These are phyloP conservation scores for Suricata suricatta DNA, from an alignment of 2,113 vertebrate species.

Conservation along the genomic window DNA sequence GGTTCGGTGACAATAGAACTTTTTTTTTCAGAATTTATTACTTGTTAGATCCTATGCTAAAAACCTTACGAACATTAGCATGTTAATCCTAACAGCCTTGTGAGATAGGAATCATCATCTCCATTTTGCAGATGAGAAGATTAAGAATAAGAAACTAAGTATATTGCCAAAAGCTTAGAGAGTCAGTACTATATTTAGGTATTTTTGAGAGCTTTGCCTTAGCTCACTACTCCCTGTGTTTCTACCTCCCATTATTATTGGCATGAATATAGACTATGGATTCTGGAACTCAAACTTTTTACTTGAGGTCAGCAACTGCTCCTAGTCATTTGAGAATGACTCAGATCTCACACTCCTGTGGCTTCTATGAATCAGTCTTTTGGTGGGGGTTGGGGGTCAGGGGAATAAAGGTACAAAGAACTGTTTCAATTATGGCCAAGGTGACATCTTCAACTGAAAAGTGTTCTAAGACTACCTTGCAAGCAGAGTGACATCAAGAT, in stretches of 20 bases:
- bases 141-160: not conserved
- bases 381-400: too few species aligned
- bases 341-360: not conserved
- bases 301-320: not conserved
- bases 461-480: slow-evolving; percentile 9
- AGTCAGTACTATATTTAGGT: not conserved
- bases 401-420: not conserved
- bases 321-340: not conserved
- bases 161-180: not conserved
- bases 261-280: not conserved
- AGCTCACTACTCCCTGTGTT: not conserved
- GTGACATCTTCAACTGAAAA: not conserved
- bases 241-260: not conserved
- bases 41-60: not conserved
- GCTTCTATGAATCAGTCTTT: not conserved
- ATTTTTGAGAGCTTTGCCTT: not conserved
- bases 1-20: not conserved
- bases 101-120: not conserved
- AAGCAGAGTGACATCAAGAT: not conserved
- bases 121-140: slow-evolving; percentile 21
- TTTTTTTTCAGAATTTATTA: not conserved
- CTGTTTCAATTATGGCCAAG: not conserved
- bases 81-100: not conserved
- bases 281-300: slow-evolving; percentile 18
- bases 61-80: not conserved